A percentile compares a stretch with the other conserved stretches of the same genome.
Evolutionary conservation across 2,888 invertebrate species (phyloP).

Genomic region (Phalera bucephala): DNA sequence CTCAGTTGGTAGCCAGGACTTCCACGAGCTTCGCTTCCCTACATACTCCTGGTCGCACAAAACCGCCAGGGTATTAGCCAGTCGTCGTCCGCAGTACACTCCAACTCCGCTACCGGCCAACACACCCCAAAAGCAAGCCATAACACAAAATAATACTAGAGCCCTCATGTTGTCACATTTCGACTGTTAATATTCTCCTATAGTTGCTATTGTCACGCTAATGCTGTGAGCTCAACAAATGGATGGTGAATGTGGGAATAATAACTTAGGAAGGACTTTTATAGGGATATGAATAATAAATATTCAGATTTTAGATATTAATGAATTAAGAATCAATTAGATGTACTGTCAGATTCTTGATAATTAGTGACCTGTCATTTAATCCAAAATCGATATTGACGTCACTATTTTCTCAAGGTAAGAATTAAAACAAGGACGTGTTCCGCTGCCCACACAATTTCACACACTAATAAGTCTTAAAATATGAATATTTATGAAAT

Average conservation of each 20-base stretch:
- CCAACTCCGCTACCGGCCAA: background rate
- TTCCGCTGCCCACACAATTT: background rate
- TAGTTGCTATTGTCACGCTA: background rate
- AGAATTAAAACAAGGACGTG: too few species aligned
- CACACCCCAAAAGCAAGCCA: conserved; percentile 1
- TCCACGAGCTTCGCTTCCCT: conserved; percentile 5
- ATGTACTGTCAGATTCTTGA: too few species aligned
- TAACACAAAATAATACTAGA: background rate
- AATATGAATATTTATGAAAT: background rate
- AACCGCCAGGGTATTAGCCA: conserved; percentile 1
- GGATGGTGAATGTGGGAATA: background rate
- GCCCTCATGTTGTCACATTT: background rate
- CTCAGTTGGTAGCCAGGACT: conserved; percentile 9
- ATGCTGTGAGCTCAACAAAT: too few species aligned
- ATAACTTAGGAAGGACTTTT: too few species aligned
- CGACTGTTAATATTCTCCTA: too few species aligned
- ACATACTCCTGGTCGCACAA: background rate
- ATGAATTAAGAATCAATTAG: too few species aligned
- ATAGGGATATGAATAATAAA: background rate
- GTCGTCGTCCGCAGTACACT: conserved; percentile 28
- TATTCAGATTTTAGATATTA: too few species aligned
- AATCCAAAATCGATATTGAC: too few species aligned
- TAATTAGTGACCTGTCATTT: too few species aligned
- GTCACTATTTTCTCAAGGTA: too few species aligned
- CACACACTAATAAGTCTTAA: background rate